These are phyloP conservation scores for Poeciliopsis prolifica DNA, from an alignment of 2,113 vertebrate genomes.

Conservation along the genomic window DNA sequence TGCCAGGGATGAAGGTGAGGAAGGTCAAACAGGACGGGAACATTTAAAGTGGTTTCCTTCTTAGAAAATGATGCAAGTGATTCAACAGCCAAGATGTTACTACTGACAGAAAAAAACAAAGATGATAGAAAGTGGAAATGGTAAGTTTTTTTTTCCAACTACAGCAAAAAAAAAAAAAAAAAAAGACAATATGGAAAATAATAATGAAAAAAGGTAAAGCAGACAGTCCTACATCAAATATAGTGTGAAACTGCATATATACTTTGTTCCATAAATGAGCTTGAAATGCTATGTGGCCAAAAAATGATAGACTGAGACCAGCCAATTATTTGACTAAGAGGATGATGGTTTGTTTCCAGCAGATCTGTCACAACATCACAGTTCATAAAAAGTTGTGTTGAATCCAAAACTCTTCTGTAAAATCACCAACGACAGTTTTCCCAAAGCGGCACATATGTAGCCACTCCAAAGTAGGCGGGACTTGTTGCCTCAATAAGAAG, in stretches of 20 bases:
- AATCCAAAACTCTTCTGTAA: too few species aligned
- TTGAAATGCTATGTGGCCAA: slow-evolving; percentile 89
- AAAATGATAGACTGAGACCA: slow-evolving; percentile 85
- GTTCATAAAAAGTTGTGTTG: too few species aligned
- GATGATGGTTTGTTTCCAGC: too few species aligned
- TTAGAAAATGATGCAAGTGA: not conserved
- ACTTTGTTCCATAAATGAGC: slow-evolving; percentile 87
- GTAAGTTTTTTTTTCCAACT: too few species aligned
- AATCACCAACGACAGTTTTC: too few species aligned
- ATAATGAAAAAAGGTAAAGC: slow-evolving; percentile 69
- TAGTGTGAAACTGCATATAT: slow-evolving; percentile 84
- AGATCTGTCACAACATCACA: too few species aligned
- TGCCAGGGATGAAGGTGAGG: slow-evolving; percentile 82
- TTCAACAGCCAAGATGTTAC: too few species aligned
- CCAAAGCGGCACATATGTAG: too few species aligned
- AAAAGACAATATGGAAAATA: slow-evolving; percentile 65
- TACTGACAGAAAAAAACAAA: too few species aligned
- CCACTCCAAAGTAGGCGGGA: too few species aligned
- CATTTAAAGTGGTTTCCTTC: not conserved
- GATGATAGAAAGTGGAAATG: too few species aligned
- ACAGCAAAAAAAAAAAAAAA: slow-evolving; percentile 52
- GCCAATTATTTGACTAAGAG: slow-evolving; percentile 64
- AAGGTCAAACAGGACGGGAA: not conserved
- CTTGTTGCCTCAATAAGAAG: too few species aligned
- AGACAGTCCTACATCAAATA: slow-evolving; percentile 82